These are phyloP conservation scores for Puntigrus tetrazona DNA, from an alignment of 2,113 vertebrate genomes.

Conservation along the genomic window DNA sequence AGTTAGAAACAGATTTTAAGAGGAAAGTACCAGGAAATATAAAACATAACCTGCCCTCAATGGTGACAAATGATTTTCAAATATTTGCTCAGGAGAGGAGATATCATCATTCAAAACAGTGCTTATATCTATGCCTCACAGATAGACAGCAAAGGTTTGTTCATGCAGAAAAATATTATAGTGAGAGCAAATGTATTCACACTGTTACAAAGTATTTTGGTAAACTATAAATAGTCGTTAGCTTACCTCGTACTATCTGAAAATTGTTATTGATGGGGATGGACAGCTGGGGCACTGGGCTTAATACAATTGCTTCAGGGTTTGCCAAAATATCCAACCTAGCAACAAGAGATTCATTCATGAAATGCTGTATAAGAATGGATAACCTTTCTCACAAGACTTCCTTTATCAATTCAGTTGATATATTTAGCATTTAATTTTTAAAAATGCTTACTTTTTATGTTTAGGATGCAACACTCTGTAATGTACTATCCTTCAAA, in stretches of 20 bases:
- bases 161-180: background rate
- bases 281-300: conserved; percentile 79
- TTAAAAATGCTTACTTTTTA: too few species aligned
- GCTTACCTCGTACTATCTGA: conserved; percentile 86
- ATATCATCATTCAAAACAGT: conserved; percentile 7
- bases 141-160: conserved; percentile 4
- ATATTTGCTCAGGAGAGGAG: conserved; percentile 32
- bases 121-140: background rate
- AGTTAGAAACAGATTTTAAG: conserved; percentile 43
- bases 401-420: background rate
- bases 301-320: conserved; percentile 77
- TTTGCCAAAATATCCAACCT: conserved; percentile 84
- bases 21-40: conserved; percentile 13
- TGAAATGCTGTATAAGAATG: background rate
- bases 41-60: conserved; percentile 43
- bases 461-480: background rate
- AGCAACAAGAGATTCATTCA: conserved; percentile 54
- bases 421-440: too few species aligned
- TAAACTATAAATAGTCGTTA: background rate
- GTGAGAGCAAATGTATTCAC: background rate
- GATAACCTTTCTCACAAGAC: background rate
- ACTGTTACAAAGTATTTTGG: background rate
- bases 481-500: background rate
- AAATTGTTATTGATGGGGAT: conserved; percentile 89
- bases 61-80: conserved; percentile 31